Conservation (phyloP, 1,140 invertebrate species). For the Drosophila nannoptera region DNA sequence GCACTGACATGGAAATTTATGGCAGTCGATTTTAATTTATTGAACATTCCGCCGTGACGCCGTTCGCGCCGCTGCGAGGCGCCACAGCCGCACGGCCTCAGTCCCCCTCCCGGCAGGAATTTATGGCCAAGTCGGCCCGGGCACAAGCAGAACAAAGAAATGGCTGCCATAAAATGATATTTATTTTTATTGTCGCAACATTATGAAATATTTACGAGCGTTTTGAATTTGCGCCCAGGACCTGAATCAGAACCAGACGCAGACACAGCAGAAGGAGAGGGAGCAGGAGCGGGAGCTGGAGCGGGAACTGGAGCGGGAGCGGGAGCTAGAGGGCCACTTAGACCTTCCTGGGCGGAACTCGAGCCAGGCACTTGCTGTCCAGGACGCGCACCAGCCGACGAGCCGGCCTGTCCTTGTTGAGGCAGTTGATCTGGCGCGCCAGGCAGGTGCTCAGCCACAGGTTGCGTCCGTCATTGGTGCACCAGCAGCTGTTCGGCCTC, state of each 20-base stretch:
- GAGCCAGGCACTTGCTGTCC: conserved; percentile 17
- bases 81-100: conserved; percentile 19
- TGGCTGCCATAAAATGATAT: conserved; percentile 71
- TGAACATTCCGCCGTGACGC: conserved; percentile 52
- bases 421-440: conserved; percentile 35
- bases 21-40: conserved; percentile 77
- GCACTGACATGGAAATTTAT: conserved; percentile 78
- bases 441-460: conserved; percentile 32
- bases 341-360: background rate
- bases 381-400: conserved; percentile 25
- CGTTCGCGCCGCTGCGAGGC: conserved; percentile 44
- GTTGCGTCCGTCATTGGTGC: conserved; percentile 14
- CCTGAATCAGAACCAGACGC: background rate
- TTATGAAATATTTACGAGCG: conserved; percentile 72
- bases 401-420: conserved; percentile 10
- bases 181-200: conserved; percentile 74
- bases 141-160: conserved; percentile 47
- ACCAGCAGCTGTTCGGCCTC: conserved; percentile 44
- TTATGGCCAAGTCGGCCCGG: conserved; percentile 55
- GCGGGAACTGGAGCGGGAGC: no score
- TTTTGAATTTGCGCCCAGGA: conserved; percentile 61
- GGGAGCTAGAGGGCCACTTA: no score
- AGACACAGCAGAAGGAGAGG: no score
- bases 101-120: conserved; percentile 38
- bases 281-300: background rate